Evolutionary conservation across 2,797 vertebrate genomes (phyloP), one percentile per base, ranked within the genome.

Genomic region (Macropus fuliginosus): DNA sequence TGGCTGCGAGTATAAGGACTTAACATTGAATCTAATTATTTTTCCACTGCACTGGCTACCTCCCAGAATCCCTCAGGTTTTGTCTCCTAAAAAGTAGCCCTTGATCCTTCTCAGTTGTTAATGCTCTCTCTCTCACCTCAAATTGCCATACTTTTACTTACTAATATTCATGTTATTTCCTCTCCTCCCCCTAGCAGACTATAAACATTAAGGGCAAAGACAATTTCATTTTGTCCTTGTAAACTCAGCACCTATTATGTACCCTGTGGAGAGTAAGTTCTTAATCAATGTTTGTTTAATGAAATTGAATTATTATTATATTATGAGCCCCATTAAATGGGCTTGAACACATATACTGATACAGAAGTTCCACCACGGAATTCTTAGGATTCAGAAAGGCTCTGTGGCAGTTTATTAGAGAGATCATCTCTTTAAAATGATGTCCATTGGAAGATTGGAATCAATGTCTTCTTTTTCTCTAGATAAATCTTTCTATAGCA

Each of bases 361-460:
- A 46, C 0, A 40, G 66, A 56, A 21, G 21, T 46, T 57, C 28
- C 24, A 24, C 40, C 40, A 46, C 27, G 9, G 74, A 87, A 87
- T 87, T 81, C 74, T 91, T 62, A 91, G 52, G 87, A 91, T 93
- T n/a, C 62, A 92, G 89, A 54, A 54, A 81, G 31, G 3, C 55
- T 91, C 91, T 96, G 50, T 90, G n/a, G 91, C 91, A 2, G 92
- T 91, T 11, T 18, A 54, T 0, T 62, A 8, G 28, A 91, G 24
- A 31, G 92, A 1, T 27, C 1, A 66, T 34, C 0, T 93, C 62
- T 96, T 24, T 91, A 10, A 31, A 87, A 94, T 40, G 56, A 6
- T 90, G 3, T 81, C 59, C 46, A 57, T 50, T 87, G 57, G 5
- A 40, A 55, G 54, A n/a, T 21, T 55, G 40, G 27, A 89, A 55